Evolutionary conservation across 2,113 vertebrate species (phyloP).

Genomic region (Pandion haliaetus): DNA sequence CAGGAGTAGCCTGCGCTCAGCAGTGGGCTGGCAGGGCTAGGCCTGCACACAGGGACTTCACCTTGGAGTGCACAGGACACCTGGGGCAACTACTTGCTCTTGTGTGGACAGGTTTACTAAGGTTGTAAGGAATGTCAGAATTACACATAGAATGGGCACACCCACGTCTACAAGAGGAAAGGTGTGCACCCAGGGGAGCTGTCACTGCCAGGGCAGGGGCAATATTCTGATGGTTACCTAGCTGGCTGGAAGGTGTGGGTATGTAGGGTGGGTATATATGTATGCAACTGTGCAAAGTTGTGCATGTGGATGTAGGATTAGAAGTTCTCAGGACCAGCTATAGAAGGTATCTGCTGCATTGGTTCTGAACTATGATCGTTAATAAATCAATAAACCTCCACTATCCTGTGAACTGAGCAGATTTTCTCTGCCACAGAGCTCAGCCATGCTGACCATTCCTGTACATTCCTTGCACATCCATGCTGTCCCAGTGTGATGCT

Average conservation of each 20-base stretch:
- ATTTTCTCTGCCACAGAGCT: background rate
- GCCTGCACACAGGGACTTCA: background rate
- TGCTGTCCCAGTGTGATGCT: background rate
- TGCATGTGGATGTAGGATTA: accelerated
- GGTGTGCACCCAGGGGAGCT: background rate
- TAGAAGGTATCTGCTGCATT: background rate
- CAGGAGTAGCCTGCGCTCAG: background rate
- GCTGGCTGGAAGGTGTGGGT: background rate
- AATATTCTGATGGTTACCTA: background rate
- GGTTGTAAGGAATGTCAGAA: background rate
- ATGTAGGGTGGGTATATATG: accelerated
- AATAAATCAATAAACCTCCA: background rate
- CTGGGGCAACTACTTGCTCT: background rate
- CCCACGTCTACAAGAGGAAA: background rate
- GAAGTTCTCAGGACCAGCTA: background rate
- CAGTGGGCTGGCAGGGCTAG: background rate
- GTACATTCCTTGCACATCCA: background rate
- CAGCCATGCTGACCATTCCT: background rate
- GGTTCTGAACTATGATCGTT: background rate
- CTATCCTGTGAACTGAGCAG: background rate
- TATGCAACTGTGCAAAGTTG: background rate
- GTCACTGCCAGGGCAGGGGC: no score
- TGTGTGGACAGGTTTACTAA: background rate
- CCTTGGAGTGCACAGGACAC: background rate
- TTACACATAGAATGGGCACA: no score